Percentiles rank a stretch among this genome's conserved stretches.
These are phyloP conservation scores for Temnothorax nylanderi DNA, from an alignment of 1,140 invertebrate genomes.

Conservation along the genomic window DNA sequence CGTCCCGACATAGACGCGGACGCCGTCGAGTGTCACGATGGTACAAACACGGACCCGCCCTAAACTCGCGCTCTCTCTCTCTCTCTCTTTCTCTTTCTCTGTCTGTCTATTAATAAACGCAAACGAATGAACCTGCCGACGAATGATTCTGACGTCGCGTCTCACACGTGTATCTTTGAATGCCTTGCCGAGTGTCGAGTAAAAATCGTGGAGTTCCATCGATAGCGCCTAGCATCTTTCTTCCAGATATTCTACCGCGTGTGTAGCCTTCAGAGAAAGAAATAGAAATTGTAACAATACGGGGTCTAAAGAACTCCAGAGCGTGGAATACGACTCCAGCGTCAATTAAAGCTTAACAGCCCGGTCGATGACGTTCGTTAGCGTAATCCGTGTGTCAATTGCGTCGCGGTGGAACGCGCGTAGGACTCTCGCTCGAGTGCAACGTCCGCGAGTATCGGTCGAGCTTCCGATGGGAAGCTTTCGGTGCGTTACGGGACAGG, in stretches of 20 bases:
- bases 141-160: not conserved
- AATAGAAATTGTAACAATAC: not conserved
- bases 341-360: not conserved
- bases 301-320: not conserved
- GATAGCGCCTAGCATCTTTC: not conserved
- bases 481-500: conserved; percentile 9
- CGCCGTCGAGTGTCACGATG: conserved; percentile 54
- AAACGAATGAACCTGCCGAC: conserved; percentile 12
- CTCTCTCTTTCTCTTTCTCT: not conserved
- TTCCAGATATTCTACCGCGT: not conserved
- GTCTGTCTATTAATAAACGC: conserved; percentile 41
- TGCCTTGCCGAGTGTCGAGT: not conserved
- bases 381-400: conserved; percentile 1
- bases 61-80: not conserved
- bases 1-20: conserved; percentile 54
- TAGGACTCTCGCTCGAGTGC: conserved; percentile 34
- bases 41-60: conserved; percentile 52
- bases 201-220: not conserved
- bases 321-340: not conserved
- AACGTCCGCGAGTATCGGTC: conserved; percentile 21
- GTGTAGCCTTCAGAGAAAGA: not conserved
- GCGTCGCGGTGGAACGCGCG: conserved; percentile 8
- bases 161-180: not conserved
- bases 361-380: conserved; percentile 5
- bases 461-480: conserved; percentile 15